A percentile compares a stretch with the other conserved stretches of the same genome.
Evolutionary conservation across 2,797 vertebrate species (phyloP).

Genomic region (Tragelaphus eurycerus): DNA sequence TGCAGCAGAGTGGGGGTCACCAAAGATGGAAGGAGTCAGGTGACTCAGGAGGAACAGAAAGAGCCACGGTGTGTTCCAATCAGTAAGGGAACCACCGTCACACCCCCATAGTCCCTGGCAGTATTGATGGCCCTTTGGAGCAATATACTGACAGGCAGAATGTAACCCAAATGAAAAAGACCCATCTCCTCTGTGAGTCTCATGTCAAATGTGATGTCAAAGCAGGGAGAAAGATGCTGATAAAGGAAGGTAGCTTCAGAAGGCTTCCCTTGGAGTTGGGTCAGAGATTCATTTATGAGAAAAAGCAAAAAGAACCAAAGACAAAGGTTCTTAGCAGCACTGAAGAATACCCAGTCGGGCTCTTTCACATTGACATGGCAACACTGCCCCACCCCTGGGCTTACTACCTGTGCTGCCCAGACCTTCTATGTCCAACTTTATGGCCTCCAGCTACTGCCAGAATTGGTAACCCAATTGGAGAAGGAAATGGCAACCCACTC

Average conservation of each 20-base stretch:
- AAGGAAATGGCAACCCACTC: too few species aligned
- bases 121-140: constrained; percentile 24
- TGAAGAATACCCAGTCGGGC: not conserved
- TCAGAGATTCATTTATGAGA: not conserved
- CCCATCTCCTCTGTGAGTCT: not conserved
- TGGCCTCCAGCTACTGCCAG: not conserved
- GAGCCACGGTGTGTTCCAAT: not conserved
- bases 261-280: not conserved
- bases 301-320: not conserved
- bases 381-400: not conserved
- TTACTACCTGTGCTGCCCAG: not conserved
- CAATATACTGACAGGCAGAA: constrained; percentile 43
- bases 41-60: not conserved
- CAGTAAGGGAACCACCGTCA: not conserved
- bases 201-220: constrained; percentile 51
- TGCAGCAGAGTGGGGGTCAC: constrained; percentile 38
- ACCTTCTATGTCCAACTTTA: not conserved
- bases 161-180: constrained; percentile 26
- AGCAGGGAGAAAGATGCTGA: constrained; percentile 20
- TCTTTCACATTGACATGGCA: not conserved
- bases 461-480: not conserved
- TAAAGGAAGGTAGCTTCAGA: not conserved
- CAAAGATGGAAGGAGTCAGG: constrained; percentile 41
- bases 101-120: fast-evolving
- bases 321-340: not conserved